Evolutionary conservation across 2,113 vertebrate species (phyloP).

Genomic region (Diadophis punctatus): DNA sequence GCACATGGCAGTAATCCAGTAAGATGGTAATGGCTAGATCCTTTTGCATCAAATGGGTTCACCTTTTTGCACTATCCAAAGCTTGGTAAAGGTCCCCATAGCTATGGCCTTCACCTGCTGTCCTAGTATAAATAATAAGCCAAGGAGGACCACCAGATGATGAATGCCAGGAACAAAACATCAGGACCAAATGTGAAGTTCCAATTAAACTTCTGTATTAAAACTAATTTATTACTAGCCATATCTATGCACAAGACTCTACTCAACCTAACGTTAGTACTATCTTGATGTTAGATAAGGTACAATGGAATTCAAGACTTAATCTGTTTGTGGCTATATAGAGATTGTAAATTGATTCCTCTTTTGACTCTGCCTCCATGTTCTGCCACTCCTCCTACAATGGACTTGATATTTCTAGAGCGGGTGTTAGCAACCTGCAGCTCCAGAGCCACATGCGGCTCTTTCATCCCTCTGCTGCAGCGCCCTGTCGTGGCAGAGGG

Average conservation of each 20-base stretch:
- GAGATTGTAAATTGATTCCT: not conserved
- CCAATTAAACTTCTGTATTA: not conserved
- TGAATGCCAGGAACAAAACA: not conserved
- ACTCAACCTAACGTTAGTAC: not conserved
- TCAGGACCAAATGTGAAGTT: not conserved
- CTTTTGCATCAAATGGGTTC: not conserved
- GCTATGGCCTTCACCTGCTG: not conserved
- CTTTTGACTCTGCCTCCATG: not conserved
- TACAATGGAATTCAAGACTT: too few relatives aligned
- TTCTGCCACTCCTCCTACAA: not conserved
- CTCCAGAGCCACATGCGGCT: too few relatives aligned
- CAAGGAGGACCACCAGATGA: not conserved
- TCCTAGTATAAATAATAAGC: not conserved
- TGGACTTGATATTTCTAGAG: not conserved
- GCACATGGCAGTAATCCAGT: not conserved
- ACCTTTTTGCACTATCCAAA: not conserved
- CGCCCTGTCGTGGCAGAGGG: too few relatives aligned
- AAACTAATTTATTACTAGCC: not conserved
- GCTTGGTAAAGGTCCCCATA: not conserved
- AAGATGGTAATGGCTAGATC: not conserved
- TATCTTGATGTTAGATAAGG: not conserved
- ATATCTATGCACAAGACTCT: not conserved
- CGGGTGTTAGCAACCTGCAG: too few relatives aligned
- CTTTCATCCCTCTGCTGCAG: too few relatives aligned
- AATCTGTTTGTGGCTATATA: too few relatives aligned